phyloP scores from a whole-genome alignment of 2,888 invertebrate species.

The Microctonus hyperodae region DNA sequence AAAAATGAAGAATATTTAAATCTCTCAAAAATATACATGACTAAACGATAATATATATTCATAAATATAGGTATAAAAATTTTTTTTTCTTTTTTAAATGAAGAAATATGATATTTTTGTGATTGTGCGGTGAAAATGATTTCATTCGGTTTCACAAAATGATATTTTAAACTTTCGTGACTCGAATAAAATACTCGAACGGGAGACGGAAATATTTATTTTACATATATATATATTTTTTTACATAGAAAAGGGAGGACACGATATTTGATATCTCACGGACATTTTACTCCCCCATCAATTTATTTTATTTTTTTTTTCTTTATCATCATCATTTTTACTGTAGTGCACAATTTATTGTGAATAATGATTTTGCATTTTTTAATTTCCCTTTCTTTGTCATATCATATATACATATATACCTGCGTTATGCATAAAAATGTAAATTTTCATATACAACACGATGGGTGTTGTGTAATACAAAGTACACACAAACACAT shows the following conservation, averaged over 20 bases:
- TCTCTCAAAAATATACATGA: not conserved
- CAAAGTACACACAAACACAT: conserved; percentile 4
- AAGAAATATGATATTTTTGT: not conserved
- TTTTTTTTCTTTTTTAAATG: not conserved
- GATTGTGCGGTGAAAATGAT: not conserved
- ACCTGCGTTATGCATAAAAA: not conserved
- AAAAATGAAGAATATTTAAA: not conserved
- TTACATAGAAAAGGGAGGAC: not conserved
- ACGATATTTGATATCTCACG: not conserved
- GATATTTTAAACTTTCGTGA: conserved; percentile 12
- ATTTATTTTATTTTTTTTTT: not conserved
- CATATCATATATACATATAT: not conserved
- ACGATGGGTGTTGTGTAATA: conserved; percentile 4
- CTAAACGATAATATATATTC: not conserved
- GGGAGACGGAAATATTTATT: not conserved
- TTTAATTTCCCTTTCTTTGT: not conserved
- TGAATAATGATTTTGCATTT: not conserved
- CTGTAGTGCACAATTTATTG: not conserved
- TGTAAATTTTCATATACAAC: not conserved
- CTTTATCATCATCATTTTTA: not conserved
- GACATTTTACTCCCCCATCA: not conserved
- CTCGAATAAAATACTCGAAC: not conserved
- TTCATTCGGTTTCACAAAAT: not conserved
- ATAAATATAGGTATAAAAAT: not conserved
- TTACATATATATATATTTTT: not conserved